Conservation (phyloP, 2,113 vertebrate species). For the Cervus canadensis region DNA sequence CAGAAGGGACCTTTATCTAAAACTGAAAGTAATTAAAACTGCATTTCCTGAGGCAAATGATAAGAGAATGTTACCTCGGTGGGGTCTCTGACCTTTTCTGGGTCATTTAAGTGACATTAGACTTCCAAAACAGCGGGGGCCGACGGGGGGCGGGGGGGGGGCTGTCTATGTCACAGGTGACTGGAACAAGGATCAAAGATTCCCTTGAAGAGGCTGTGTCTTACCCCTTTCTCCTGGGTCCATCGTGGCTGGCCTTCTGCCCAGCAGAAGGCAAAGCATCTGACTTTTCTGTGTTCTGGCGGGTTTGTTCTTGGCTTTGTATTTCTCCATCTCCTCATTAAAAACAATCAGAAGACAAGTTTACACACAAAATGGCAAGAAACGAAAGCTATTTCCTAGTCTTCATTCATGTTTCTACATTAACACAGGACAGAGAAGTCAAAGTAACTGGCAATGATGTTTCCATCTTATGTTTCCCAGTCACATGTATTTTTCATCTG, state of each 20-base stretch:
- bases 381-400: not conserved
- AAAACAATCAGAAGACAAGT: slow-evolving; percentile 24
- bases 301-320: slow-evolving; percentile 55
- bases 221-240: no score
- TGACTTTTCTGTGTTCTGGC: slow-evolving; percentile 63
- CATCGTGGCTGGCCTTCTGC: no score
- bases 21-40: slow-evolving; percentile 49
- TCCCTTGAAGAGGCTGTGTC: no score
- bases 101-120: not conserved
- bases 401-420: not conserved
- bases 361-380: slow-evolving; percentile 1
- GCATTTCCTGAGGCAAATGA: slow-evolving; percentile 58
- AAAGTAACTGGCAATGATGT: not conserved
- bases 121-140: not conserved
- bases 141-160: not conserved
- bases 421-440: not conserved
- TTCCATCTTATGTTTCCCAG: not conserved
- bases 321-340: slow-evolving; percentile 61
- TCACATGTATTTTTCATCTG: not conserved
- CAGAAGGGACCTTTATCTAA: not conserved
- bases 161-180: no score
- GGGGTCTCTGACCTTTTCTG: slow-evolving; percentile 10
- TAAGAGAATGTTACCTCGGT: slow-evolving; percentile 16
- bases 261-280: slow-evolving; percentile 40
- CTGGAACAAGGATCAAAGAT: no score